Base-by-base conservation (phyloP, 2,888 invertebrate species). In the Drosophila anomelani region DNA sequence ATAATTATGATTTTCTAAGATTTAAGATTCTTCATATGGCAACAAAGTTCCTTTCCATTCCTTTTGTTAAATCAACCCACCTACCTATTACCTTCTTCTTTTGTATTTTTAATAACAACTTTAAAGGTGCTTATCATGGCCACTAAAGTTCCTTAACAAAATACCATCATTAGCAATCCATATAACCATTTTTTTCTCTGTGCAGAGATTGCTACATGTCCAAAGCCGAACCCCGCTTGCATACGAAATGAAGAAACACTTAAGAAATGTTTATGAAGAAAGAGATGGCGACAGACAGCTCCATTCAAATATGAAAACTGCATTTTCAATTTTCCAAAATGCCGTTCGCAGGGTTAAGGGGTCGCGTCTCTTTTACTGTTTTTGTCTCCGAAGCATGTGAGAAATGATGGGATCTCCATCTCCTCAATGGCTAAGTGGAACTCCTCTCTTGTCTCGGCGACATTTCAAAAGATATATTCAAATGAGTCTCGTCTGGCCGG, bases 241-340 rank as follows among this genome's bases (percentile, higher is more conserved):
- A 67, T 69, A 69, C 38, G 23, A 34, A 71, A 57, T 60, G 46
- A 64, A 20, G 47, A 36, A 39, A 36, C 66, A 64, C 36, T 64
- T 20, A 20, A 23, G 66, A 66, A 66, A 51, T 17, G 20, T 43
- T 49, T 39, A 23, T n/a, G 10, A 8, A 2, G 20, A 64, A 39
- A 20, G 46, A 34, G 34, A 47, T n/a, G 29, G 47, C 5, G 5
- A 51, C 51, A 60, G 55, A 44, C 36, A 54, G 49, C 20, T 10
- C 85, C 79, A 79, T 84, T 84, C 72, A 78, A 76, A 83, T 44
- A 74, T 69, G 83, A 80, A 76, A 77, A 80, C 73, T 74, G 75
- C 41, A 66, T 88, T 87, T 87, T 86, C 79, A 76, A 78, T 85
- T 88, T 81, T 44, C 53, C 47, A 47, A 60, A 75, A 68, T 51